Evolutionary conservation across 2,888 invertebrate genomes (phyloP).

Genomic region (Xestoiulus laeticollis): DNA sequence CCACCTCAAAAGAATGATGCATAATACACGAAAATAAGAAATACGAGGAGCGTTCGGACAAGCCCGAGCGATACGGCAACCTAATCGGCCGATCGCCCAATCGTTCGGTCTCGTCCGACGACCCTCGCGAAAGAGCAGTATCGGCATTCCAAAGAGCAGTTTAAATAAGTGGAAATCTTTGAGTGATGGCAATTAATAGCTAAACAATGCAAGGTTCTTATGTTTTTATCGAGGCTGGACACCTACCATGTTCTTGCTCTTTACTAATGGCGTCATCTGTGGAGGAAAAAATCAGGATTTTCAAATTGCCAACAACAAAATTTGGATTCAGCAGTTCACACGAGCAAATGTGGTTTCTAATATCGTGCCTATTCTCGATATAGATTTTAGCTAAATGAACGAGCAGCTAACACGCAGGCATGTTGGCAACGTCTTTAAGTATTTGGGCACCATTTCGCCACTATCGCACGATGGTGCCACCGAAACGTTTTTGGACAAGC

Average conservation of each 20-base stretch:
- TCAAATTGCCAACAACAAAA: conserved; percentile 3
- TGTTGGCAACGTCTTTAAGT: not conserved
- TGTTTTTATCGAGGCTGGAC: conserved; percentile 23
- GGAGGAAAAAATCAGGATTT: conserved; percentile 49
- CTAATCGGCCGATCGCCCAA: not conserved
- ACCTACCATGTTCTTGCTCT: conserved; percentile 56
- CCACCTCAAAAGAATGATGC: conserved; percentile 15
- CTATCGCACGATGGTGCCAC: not conserved
- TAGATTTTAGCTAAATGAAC: too few species aligned
- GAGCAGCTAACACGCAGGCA: too few species aligned
- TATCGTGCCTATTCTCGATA: not conserved
- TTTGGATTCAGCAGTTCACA: not conserved
- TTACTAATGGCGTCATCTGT: conserved; percentile 56
- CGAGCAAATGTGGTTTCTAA: not conserved
- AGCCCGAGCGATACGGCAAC: not conserved
- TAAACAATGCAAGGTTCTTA: conserved; percentile 14
- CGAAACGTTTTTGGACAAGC: not conserved
- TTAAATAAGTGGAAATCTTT: not conserved
- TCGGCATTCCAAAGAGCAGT: not conserved
- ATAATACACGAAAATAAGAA: not conserved
- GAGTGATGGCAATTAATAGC: not conserved
- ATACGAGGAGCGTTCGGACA: not conserved
- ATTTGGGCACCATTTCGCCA: too few species aligned
- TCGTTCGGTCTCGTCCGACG: not conserved
- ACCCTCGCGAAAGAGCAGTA: too few species aligned